Evolutionary conservation across 37 sponge, comb jelly and placozoan genomes (phyloP).

Genomic region (Bolinopsis microptera): DNA sequence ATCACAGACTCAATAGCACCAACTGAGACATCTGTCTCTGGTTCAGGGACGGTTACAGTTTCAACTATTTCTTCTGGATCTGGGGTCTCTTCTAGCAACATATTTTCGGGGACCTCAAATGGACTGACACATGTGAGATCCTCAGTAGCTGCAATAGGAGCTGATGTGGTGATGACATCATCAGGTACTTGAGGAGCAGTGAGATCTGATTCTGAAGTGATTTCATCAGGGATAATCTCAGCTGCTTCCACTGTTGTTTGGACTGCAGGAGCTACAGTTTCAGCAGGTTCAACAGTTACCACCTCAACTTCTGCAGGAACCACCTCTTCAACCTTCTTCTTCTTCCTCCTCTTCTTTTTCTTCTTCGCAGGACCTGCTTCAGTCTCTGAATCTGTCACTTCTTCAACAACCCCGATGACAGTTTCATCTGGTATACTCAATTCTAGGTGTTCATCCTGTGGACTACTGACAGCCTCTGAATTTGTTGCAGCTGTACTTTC

Average conservation of each 20-base stretch:
- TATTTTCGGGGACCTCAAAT: background rate
- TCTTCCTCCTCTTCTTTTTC: background rate
- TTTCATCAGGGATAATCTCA: background rate
- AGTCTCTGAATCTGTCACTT: background rate
- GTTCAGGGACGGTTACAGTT: background rate
- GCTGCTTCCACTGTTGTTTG: background rate
- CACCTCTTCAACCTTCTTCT: background rate
- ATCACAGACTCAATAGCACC: slow-evolving; percentile 2
- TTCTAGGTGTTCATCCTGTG: background rate
- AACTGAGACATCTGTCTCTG: background rate
- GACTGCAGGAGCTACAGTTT: background rate
- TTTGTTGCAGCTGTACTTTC: too few species aligned
- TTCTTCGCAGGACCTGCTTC: background rate
- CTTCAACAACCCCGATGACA: background rate
- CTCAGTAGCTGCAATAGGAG: background rate
- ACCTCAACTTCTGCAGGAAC: background rate
- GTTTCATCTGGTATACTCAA: background rate
- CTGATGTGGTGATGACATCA: background rate
- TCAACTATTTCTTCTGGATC: background rate
- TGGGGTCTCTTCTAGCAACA: background rate
- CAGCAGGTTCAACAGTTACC: background rate
- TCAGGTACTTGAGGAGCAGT: background rate
- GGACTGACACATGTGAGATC: background rate
- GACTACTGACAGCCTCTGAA: background rate
- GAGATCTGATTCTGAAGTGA: background rate